phyloP scores from a whole-genome alignment of 1,140 invertebrate genomes.

The Nephotettix cincticeps region DNA sequence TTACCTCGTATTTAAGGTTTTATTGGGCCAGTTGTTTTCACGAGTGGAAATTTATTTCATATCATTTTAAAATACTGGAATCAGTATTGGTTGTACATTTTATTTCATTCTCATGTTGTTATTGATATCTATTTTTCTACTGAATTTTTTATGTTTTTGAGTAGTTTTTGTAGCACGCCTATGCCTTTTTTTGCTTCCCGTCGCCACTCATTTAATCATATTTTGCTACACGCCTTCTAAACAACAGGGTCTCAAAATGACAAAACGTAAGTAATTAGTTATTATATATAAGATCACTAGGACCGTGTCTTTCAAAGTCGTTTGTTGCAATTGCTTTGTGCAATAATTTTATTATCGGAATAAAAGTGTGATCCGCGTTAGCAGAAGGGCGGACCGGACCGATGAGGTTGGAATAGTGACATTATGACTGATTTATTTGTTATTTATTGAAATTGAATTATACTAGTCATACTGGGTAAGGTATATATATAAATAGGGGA shows the following conservation, averaged over 20 bases:
- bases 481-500: neutral
- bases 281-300: conserved; percentile 15
- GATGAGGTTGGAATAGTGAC: neutral
- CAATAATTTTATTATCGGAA: neutral
- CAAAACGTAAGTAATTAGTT: conserved; percentile 11
- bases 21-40: no score
- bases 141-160: neutral
- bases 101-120: neutral
- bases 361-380: neutral
- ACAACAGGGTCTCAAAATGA: conserved; percentile 17
- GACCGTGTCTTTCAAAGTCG: conserved; percentile 16
- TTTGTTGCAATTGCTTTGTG: neutral
- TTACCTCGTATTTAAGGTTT: no score
- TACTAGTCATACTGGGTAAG: conserved; percentile 7
- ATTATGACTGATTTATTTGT: conserved; percentile 7
- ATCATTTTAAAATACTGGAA: no score
- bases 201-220: neutral
- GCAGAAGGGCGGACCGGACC: neutral
- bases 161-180: conserved; percentile 6
- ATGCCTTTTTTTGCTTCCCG: neutral
- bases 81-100: no score
- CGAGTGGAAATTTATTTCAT: no score
- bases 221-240: conserved; percentile 24
- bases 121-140: neutral
- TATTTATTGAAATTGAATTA: conserved; percentile 1